Evolutionary conservation across 2,113 vertebrate species (phyloP), one percentile per base, ranked within the genome.

Genomic region (Alligator mississippiensis): DNA sequence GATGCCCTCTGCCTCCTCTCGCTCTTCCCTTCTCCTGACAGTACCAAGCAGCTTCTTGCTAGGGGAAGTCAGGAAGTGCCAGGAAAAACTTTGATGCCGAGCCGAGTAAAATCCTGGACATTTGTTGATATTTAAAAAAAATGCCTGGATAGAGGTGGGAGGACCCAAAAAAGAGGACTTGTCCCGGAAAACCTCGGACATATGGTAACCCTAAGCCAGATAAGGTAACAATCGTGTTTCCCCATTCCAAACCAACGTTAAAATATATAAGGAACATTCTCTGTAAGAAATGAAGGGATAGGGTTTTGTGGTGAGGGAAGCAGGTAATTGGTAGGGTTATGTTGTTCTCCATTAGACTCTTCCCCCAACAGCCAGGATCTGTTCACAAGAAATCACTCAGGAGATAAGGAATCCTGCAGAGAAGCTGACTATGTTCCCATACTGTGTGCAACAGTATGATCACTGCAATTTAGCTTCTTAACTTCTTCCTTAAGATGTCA

Each of bases 191-290:
- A 47, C 47, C 47, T 47, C 9, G 47, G 47, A 47, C 47, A 47
- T 47, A 9, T 47, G 47, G 47, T 47, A 47, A 47, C 47, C 47
- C 47, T 47, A 47, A 47, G 47, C 47, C 47, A 47, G 47, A 47
- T 47, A 47, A 47, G 47, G 47, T 47, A 47, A 47, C 47, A 47
- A 47, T 47, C 47, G 47, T 47, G 47, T 47, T 47, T 47, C 47
- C 47, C 87, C 27, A 16, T 60, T 57, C 24, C 0, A 0, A 85
- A 70, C 75, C 11, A 22, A 0, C 30, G 58, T 28, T 76, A 24
- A 80, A 88, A 62, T 78, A 57, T 22, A 66, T 59, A 34, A 86
- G 28, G 54, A 78, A 18, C 88, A 81, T n/a, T 89, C 28, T 47
- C 0, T 61, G 12, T 68, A 30, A 77, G 77, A 82, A 85, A 84